Evolutionary conservation across 1,140 invertebrate genomes (phyloP).

Genomic region (Cephus cinctus): DNA sequence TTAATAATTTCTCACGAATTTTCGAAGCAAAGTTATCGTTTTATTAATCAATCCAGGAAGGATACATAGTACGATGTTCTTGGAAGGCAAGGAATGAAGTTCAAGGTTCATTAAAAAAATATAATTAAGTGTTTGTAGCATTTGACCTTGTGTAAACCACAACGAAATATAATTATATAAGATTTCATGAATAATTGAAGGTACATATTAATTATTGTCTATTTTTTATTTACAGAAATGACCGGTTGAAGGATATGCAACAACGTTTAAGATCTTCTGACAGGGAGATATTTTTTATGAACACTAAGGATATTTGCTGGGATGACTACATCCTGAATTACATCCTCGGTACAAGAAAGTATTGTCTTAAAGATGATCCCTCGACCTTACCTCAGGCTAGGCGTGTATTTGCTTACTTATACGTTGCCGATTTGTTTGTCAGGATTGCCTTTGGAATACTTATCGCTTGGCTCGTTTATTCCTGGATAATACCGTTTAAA

Average conservation of each 20-base stretch:
- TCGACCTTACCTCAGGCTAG: slow-evolving; percentile 71
- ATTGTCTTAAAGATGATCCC: slow-evolving; percentile 74
- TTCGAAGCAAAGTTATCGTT: too few species aligned
- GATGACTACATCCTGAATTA: slow-evolving; percentile 68
- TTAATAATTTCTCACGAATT: too few species aligned
- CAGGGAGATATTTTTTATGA: slow-evolving; percentile 60
- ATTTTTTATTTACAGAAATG: slow-evolving; percentile 55
- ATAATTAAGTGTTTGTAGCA: too few species aligned
- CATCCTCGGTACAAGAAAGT: slow-evolving; percentile 71
- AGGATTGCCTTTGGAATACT: slow-evolving; percentile 29
- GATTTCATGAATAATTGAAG: background rate
- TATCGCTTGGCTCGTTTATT: slow-evolving; percentile 37
- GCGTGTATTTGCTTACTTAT: slow-evolving; percentile 47
- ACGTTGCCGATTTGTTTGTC: slow-evolving; percentile 34
- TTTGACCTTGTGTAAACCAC: background rate
- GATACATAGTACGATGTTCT: too few species aligned
- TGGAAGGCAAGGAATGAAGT: too few species aligned
- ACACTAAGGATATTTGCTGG: slow-evolving; percentile 65
- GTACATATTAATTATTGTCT: background rate
- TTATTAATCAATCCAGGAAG: too few species aligned
- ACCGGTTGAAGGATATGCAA: slow-evolving; percentile 66
- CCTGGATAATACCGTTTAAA: slow-evolving; percentile 26
- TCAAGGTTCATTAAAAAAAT: too few species aligned
- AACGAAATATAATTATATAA: background rate
- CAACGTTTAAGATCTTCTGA: slow-evolving; percentile 62